Evolutionary conservation across 2,113 vertebrate species (phyloP).

Genomic region (Gopherus evgoodei): DNA sequence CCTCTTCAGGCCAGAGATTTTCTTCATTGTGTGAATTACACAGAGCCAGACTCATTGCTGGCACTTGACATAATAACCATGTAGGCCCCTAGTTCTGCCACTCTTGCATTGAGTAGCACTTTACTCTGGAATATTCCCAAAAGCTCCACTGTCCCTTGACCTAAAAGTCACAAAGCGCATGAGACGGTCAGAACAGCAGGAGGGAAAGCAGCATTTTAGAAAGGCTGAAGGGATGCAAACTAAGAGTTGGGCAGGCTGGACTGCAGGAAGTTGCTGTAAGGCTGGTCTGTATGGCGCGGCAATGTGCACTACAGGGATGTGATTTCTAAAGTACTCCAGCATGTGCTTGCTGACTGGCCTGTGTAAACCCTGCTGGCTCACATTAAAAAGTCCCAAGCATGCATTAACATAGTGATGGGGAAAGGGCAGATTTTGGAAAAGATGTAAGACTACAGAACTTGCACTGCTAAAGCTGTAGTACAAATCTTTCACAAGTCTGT

Average conservation of each 20-base stretch:
- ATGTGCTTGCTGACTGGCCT: neutral
- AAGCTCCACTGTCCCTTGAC: neutral
- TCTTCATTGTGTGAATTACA: neutral
- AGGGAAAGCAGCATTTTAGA: neutral
- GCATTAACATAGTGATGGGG: neutral
- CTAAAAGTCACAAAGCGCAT: neutral
- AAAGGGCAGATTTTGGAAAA: neutral
- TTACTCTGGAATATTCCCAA: neutral
- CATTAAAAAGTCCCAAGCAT: no score
- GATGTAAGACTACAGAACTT: neutral
- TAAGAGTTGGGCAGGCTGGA: neutral
- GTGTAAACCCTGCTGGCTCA: neutral
- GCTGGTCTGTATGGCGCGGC: neutral
- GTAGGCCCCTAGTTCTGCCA: neutral
- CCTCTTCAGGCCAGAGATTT: neutral
- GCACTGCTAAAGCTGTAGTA: neutral
- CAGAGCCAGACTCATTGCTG: neutral
- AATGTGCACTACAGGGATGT: neutral
- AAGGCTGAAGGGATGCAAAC: neutral
- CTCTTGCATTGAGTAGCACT: neutral
- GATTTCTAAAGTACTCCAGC: neutral
- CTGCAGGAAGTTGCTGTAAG: neutral
- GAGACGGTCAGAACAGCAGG: neutral
- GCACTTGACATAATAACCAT: neutral
- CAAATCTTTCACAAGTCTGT: no score